A percentile compares a stretch with the other conserved stretches of the same genome.
Evolutionary conservation across 2,797 vertebrate species (phyloP).

Genomic region (Ptychadena robeensis): DNA sequence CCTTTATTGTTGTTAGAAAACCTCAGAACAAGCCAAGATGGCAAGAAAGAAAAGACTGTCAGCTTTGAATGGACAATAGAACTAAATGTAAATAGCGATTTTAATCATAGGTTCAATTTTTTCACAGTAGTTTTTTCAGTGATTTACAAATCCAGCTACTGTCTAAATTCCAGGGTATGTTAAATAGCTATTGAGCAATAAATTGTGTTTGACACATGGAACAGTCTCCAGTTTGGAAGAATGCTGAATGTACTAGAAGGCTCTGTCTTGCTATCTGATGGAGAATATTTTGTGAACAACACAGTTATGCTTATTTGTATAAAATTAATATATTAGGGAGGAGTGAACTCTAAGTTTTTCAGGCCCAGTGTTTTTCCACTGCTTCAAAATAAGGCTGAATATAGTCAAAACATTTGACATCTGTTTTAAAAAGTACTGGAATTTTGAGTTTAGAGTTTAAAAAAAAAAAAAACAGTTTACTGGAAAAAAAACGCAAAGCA

Average conservation of each 20-base stretch:
- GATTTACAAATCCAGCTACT: slow-evolving; percentile 14
- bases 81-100: slow-evolving; percentile 52
- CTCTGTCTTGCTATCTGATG: neutral
- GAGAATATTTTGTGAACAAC: neutral
- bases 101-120: slow-evolving; percentile 27
- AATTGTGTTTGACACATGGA: neutral
- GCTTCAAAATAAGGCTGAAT: too few species aligned
- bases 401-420: too few species aligned
- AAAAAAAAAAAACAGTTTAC: too few species aligned
- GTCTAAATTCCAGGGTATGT: neutral
- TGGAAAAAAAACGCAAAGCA: too few species aligned
- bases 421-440: too few species aligned
- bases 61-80: slow-evolving; percentile 51
- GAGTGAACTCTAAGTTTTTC: too few species aligned
- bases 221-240: neutral
- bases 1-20: slow-evolving; percentile 54
- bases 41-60: slow-evolving; percentile 30
- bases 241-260: neutral
- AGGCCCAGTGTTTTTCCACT: too few species aligned
- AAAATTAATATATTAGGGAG: neutral
- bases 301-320: neutral
- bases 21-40: slow-evolving; percentile 51
- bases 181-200: neutral
- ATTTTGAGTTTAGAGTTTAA: too few species aligned
- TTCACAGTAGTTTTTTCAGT: neutral